phyloP scores from a whole-genome alignment of 2,888 invertebrate genomes.

The Noctua janthe region DNA sequence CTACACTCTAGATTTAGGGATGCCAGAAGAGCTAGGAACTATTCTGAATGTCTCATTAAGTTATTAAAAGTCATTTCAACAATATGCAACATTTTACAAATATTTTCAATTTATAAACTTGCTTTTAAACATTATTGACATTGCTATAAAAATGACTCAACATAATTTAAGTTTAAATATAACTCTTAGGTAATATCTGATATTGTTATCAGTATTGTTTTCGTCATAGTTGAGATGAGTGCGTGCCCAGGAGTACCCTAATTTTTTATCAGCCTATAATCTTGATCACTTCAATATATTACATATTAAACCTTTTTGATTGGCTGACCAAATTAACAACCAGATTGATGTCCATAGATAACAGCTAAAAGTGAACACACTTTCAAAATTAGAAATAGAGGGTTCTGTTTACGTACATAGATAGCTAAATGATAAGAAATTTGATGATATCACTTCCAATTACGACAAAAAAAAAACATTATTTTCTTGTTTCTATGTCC shows the following conservation, averaged over 20 bases:
- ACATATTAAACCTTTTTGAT: not conserved
- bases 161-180: not conserved
- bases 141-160: not conserved
- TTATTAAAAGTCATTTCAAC: not conserved
- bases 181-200: conserved; percentile 16
- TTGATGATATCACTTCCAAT: conserved; percentile 5
- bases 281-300: not conserved
- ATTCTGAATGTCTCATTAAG: not conserved
- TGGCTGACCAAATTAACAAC: not conserved
- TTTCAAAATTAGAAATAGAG: conserved; percentile 10
- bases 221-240: not conserved
- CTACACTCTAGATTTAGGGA: not conserved
- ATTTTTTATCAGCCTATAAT: not conserved
- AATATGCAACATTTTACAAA: not conserved
- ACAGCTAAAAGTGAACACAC: not conserved
- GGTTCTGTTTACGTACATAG: not conserved
- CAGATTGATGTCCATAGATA: not conserved
- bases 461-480: too few species aligned
- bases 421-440: conserved; percentile 13
- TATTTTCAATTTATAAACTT: not conserved
- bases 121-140: not conserved
- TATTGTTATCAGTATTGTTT: conserved; percentile 6
- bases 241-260: not conserved
- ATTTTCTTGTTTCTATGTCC: not conserved
- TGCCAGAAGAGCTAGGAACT: not conserved